Evolutionary conservation across 2,888 invertebrate genomes (phyloP), one percentile per base, ranked within the genome.

Genomic region (Cordilura impudica): DNA sequence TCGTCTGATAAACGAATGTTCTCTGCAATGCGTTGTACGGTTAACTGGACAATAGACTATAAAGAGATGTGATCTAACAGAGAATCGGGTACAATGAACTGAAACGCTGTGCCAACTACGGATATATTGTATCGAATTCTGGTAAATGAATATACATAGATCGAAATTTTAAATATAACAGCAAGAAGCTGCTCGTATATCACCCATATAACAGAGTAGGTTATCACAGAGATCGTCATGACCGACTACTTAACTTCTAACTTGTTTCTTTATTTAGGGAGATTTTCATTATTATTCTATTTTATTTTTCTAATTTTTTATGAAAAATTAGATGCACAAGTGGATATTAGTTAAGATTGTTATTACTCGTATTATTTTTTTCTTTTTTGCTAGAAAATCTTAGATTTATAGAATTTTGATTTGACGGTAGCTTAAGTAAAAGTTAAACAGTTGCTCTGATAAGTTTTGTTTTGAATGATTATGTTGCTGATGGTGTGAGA

Each of bases 291-390:
- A n/a, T 19, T 26, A 14, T 51, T n/a, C 19, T 21, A 4, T 39
- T 14, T 65, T 16, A n/a, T 43, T 19, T 70, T 60, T 60, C 53
- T 53, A 60, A 66, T 78, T 73, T 70, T 60, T 66, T 65, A 74
- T 53, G 60, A 66, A 70, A 78, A 74, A 73, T 78, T 70, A 74
- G 78, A 61, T 47, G 65, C 73, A 70, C 73, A 74, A 78, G 78
- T 79, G 70, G 66, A 79, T 56, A 66, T 74, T 61, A 79, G 65
- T 74, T 56, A 6, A 54, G 58, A 70, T 78, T 74, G 60, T 78
- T 74, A 58, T 73, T 69, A 39, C n/a, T n/a, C n/a, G n/a, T n/a
- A n/a, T n/a, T 65, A 4, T 6, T 18, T 60, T 49, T 49, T 43
- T 47, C 26, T 70, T 60, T 23, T 47, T 21, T 18, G 70, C 39